phyloP scores from a whole-genome alignment of 2,797 vertebrate genomes.

The Malacoctenus gilli region DNA sequence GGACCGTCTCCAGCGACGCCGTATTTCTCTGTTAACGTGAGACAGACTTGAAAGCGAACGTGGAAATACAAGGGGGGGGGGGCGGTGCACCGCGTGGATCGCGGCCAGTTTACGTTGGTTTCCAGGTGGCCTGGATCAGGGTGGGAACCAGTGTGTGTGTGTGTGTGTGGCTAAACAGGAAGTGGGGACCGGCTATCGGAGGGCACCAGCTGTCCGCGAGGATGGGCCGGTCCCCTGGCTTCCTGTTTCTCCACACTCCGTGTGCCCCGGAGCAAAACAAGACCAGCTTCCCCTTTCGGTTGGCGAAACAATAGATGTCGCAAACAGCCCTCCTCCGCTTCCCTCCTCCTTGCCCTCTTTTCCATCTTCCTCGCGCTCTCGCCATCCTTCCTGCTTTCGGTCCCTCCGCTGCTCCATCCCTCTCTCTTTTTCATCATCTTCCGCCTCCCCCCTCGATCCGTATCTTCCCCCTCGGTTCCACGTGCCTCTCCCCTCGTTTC shows the following conservation, averaged over 20 bases:
- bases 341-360: slow-evolving; percentile 14
- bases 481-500: neutral
- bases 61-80: too few relatives aligned
- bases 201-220: slow-evolving; percentile 77
- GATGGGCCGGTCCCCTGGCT: slow-evolving; percentile 75
- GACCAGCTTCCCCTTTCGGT: slow-evolving; percentile 69
- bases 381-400: slow-evolving; percentile 9
- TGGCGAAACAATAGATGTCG: slow-evolving; percentile 70
- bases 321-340: slow-evolving; percentile 42
- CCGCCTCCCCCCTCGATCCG: too few relatives aligned
- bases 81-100: too few relatives aligned
- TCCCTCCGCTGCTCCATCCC: too few relatives aligned
- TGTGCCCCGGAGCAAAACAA: slow-evolving; percentile 67
- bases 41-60: too few relatives aligned
- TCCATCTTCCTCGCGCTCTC: slow-evolving; percentile 16
- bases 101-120: too few relatives aligned
- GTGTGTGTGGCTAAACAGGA: slow-evolving; percentile 66
- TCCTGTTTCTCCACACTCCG: slow-evolving; percentile 74
- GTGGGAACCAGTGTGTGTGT: slow-evolving; percentile 66
- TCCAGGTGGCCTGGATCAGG: slow-evolving; percentile 55
- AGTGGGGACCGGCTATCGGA: slow-evolving; percentile 73
- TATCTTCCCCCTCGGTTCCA: slow-evolving; percentile 1
- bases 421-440: too few relatives aligned
- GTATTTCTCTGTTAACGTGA: too few relatives aligned
- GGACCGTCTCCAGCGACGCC: too few relatives aligned